These are phyloP conservation scores for Champsocephalus esox DNA, from an alignment of 2,797 vertebrate species.

Conservation along the genomic window DNA sequence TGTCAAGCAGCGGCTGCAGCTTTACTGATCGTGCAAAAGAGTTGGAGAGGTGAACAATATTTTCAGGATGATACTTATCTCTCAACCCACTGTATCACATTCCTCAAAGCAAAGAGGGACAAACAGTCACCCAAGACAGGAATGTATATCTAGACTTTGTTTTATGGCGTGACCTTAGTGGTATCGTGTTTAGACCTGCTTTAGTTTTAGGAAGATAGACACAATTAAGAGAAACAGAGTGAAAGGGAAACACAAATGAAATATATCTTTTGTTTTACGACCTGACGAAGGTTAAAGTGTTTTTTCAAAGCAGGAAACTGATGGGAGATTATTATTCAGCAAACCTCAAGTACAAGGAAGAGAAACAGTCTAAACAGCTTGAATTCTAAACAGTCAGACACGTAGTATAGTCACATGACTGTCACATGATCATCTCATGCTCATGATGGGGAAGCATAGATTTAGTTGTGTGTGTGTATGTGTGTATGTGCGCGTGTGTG, in stretches of 20 bases:
- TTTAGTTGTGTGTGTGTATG: conserved; percentile 39
- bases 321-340: conserved; percentile 25
- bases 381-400: conserved; percentile 21
- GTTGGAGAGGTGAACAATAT: conserved; percentile 48
- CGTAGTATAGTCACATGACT: conserved; percentile 71
- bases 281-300: neutral
- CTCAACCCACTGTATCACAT: conserved; percentile 49
- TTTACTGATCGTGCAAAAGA: conserved; percentile 6
- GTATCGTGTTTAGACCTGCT: conserved; percentile 40
- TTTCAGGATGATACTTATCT: conserved; percentile 48
- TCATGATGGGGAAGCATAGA: conserved; percentile 68
- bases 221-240: conserved; percentile 10
- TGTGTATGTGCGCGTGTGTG: conserved; percentile 34
- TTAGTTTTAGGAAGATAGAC: conserved; percentile 48
- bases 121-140: conserved; percentile 35
- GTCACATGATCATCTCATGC: conserved; percentile 73
- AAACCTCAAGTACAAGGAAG: conserved; percentile 54
- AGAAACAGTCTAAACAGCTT: conserved; percentile 53
- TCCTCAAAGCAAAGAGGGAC: conserved; percentile 43
- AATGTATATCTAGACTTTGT: conserved; percentile 38
- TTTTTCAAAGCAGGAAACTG: conserved; percentile 12
- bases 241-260: neutral
- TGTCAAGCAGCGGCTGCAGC: neutral
- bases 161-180: conserved; percentile 32
- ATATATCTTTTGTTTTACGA: neutral